phyloP scores from a whole-genome alignment of 2,797 vertebrate genomes.

The Malacoctenus gilli region DNA sequence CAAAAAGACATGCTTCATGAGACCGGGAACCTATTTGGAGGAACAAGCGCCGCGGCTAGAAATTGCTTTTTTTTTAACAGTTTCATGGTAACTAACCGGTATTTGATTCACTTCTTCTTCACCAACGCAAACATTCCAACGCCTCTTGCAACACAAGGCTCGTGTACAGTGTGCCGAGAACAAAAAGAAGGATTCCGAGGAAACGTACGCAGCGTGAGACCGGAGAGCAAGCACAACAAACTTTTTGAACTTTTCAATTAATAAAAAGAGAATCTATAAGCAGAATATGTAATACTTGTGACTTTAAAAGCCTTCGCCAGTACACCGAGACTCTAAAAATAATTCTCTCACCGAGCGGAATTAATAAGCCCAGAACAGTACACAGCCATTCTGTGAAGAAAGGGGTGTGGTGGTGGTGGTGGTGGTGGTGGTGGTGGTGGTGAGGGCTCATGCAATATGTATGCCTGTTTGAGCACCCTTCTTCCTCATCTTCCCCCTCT shows the following conservation, averaged over 20 bases:
- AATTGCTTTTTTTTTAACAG: too few species aligned
- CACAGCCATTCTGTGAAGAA: slow-evolving; percentile 80
- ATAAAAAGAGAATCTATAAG: slow-evolving; percentile 76
- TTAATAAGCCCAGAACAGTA: slow-evolving; percentile 83
- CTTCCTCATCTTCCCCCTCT: slow-evolving; percentile 71
- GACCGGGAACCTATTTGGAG: too few species aligned
- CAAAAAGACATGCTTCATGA: background rate
- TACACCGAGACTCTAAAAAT: slow-evolving; percentile 81
- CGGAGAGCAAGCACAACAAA: slow-evolving; percentile 48
- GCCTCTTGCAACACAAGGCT: too few species aligned
- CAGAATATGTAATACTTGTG: slow-evolving; percentile 75
- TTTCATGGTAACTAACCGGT: too few species aligned
- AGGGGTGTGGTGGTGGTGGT: slow-evolving; percentile 71
- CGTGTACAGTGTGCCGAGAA: too few species aligned
- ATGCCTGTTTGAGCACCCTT: slow-evolving; percentile 78
- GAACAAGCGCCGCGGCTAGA: too few species aligned
- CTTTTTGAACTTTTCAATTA: slow-evolving; percentile 72
- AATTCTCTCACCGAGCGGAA: slow-evolving; percentile 82
- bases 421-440: slow-evolving; percentile 43
- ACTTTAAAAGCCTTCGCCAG: slow-evolving; percentile 81
- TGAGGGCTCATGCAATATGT: slow-evolving; percentile 81
- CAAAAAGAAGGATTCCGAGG: background rate
- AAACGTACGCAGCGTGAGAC: slow-evolving; percentile 7
- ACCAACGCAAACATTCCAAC: too few species aligned
- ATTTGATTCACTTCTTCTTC: too few species aligned